Conservation (phyloP, 1,140 invertebrate species). For the Drosophila grimshawi region DNA sequence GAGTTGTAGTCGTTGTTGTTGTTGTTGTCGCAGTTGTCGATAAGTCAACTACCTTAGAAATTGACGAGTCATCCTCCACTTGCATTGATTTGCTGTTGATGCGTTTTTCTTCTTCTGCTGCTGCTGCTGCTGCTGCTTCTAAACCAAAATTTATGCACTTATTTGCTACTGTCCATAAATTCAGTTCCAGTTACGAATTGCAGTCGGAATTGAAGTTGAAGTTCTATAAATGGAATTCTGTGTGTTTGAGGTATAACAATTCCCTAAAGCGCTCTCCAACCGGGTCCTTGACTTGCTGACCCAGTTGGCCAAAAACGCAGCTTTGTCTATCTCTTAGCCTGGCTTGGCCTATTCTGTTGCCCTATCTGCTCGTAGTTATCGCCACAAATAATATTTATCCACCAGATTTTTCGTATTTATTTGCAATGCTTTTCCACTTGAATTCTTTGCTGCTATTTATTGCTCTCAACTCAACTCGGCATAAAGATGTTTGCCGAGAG, state of each 20-base stretch:
- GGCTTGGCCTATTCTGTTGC: background rate
- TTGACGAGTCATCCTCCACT: conserved; percentile 67
- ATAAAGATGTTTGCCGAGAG: conserved; percentile 61
- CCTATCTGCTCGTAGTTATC: conserved; percentile 26
- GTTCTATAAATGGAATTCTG: conserved; percentile 47
- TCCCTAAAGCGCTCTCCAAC: conserved; percentile 62
- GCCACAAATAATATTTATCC: conserved; percentile 69
- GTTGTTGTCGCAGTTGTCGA: conserved; percentile 9
- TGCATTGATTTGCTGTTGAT: conserved; percentile 70
- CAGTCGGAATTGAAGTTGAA: conserved; percentile 1
- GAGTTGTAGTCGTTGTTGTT: background rate
- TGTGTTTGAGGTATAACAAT: conserved; percentile 29
- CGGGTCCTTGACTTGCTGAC: conserved; percentile 79
- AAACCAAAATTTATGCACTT: conserved; percentile 64
- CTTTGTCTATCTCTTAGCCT: conserved; percentile 31
- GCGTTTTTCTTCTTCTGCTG: conserved; percentile 3
- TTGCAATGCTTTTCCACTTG: conserved; percentile 73
- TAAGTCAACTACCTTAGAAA: conserved; percentile 52
- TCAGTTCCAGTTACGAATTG: background rate
- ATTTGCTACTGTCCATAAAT: conserved; percentile 73
- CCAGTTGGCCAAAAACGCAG: conserved; percentile 53
- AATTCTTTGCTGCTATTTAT: conserved; percentile 66
- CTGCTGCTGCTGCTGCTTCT: conserved; percentile 25
- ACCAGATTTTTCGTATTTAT: conserved; percentile 68
- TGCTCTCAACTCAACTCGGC: conserved; percentile 52